Evolutionary conservation across 1,140 invertebrate species (phyloP).

Genomic region (Drosophila ercepeae): DNA sequence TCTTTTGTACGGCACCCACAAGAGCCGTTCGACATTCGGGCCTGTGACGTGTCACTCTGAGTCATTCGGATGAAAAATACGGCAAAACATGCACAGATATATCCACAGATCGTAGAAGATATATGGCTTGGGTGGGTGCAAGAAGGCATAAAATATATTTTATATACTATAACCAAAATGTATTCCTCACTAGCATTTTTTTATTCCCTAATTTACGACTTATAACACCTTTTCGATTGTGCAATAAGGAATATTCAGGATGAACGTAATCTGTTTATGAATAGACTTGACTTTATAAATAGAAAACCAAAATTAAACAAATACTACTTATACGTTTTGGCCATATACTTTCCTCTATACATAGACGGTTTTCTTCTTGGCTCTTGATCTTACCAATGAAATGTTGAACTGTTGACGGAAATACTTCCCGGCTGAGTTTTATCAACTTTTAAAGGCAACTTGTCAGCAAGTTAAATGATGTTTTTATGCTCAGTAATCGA

Average conservation of each 20-base stretch:
- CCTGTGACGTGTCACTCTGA: slow-evolving; percentile 41
- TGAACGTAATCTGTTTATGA: slow-evolving; percentile 6
- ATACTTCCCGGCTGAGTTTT: slow-evolving; percentile 15
- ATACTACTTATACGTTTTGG: slow-evolving; percentile 8
- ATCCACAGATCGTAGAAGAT: slow-evolving; percentile 29
- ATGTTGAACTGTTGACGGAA: slow-evolving; percentile 33
- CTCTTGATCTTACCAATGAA: slow-evolving; percentile 32
- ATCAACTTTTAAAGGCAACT: slow-evolving; percentile 3
- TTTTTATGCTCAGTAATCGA: not conserved
- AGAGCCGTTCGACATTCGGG: slow-evolving; percentile 33
- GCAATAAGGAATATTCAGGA: not conserved
- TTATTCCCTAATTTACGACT: too few relatives aligned
- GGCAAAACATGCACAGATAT: slow-evolving; percentile 33
- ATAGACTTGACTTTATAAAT: slow-evolving; percentile 24
- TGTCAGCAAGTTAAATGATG: not conserved
- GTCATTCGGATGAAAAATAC: slow-evolving; percentile 42
- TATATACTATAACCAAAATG: slow-evolving; percentile 9
- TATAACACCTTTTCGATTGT: not conserved
- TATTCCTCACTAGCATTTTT: not conserved
- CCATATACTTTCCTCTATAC: slow-evolving; percentile 22
- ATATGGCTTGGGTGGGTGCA: slow-evolving; percentile 39
- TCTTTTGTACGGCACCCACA: slow-evolving; percentile 28
- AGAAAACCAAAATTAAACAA: slow-evolving; percentile 24
- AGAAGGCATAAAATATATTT: slow-evolving; percentile 37
- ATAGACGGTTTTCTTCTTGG: slow-evolving; percentile 23